These are phyloP conservation scores for Ophraella communa DNA, from an alignment of 2,888 invertebrate genomes.

Conservation along the genomic window DNA sequence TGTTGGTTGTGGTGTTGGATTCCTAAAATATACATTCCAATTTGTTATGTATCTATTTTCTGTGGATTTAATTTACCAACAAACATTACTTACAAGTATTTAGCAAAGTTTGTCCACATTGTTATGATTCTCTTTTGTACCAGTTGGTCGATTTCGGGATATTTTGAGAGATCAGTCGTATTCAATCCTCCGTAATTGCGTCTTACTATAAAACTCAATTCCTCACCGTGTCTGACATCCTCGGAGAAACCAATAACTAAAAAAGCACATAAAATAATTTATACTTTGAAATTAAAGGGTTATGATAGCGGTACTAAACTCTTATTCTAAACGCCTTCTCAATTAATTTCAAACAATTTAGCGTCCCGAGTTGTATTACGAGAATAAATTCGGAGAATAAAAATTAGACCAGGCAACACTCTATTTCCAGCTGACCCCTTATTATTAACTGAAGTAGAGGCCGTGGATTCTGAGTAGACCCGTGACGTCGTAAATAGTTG, in stretches of 20 bases:
- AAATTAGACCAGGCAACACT: no score
- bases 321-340: no score
- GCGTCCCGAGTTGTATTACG: no score
- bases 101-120: slow-evolving; percentile 43
- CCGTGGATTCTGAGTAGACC: no score
- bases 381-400: no score
- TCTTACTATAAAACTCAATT: slow-evolving; percentile 38
- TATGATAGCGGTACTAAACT: no score
- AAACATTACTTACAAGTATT: slow-evolving; percentile 40
- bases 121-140: slow-evolving; percentile 39
- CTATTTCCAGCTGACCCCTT: no score
- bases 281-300: background rate
- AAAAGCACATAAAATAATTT: no score
- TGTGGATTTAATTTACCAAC: background rate
- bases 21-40: slow-evolving; percentile 1
- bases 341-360: no score
- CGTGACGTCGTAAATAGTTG: no score
- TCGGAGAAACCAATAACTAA: slow-evolving; percentile 37
- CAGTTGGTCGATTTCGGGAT: slow-evolving; percentile 36
- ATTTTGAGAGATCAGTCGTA: slow-evolving; percentile 38
- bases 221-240: slow-evolving; percentile 40
- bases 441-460: no score
- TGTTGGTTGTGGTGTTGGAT: slow-evolving; percentile 41
- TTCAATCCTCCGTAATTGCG: slow-evolving; percentile 35
- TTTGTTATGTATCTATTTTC: background rate